Base-by-base conservation (phyloP, 1,140 invertebrate species). In the Kradibia gibbosae region DNA sequence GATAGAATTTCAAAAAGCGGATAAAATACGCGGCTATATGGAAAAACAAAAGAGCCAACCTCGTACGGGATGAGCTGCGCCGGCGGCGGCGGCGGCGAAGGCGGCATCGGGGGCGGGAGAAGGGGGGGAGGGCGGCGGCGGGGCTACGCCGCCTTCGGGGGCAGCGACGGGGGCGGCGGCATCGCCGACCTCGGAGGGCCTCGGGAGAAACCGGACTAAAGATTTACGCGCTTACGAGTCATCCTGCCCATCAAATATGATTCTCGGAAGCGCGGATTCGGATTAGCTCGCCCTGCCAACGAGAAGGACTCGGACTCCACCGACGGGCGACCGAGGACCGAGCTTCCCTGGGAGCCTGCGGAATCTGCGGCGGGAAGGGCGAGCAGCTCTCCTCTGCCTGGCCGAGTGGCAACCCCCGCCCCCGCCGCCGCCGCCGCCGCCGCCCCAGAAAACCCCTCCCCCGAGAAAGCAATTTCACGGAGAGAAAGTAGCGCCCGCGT, bases 1-100 rank as follows among this genome's bases (percentile, higher is more conserved):
- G 90, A 91, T 91, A 91, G 87, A 87, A 88, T 90, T 90, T 89
- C 86, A 88, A 87, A 91, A 91, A 82, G 50, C 20, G 81, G 88
- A 91, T 90, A 89, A 89, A 90, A 89, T 90, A 89, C 88, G 85
- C 85, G 82, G 84, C 84, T 85, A 88, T 88, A 86, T 89, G 83
- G 86, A 87, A 88, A 88, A 88, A 87, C 80, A 85, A 88, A 87
- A 84, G 82, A 81, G n/a, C n/a, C n/a, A n/a, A n/a, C n/a, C n/a
- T n/a, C n/a, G n/a, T n/a, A n/a, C n/a, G n/a, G 50, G 70, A 85
- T 53, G 65, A 42, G 67, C n/a, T n/a, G 73, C 42, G 75, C 80
- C 42, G 50, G 48, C 50, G 75, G 28, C 1, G 28, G 62, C 2
- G 62, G 62, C 4, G 31, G 34, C 3, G 39, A 45, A 8, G 22